These are phyloP conservation scores for Syngnathus typhle DNA, from an alignment of 2,113 vertebrate species.

Conservation along the genomic window DNA sequence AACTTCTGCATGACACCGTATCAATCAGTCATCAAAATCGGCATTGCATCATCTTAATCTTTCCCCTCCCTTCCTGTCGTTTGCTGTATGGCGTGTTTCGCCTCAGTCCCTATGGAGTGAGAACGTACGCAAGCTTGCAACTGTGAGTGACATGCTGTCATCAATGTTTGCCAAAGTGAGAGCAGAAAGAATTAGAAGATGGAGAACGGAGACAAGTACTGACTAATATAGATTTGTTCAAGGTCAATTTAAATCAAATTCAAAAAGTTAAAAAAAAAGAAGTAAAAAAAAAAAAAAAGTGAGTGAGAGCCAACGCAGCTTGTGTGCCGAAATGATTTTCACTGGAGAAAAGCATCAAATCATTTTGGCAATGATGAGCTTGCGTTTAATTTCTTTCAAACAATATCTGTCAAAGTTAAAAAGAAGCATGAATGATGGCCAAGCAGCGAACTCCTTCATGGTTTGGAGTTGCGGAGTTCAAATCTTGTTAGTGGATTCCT, in stretches of 20 bases:
- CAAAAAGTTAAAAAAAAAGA: neutral
- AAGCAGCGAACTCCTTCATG: too few species aligned
- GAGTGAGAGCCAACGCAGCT: neutral
- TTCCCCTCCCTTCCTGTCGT: constrained; percentile 41
- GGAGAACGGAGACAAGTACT: neutral
- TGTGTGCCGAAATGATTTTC: neutral
- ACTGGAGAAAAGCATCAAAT: neutral
- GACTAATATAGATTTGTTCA: neutral
- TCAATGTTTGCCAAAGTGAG: constrained; percentile 31
- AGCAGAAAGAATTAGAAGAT: constrained; percentile 5
- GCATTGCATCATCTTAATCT: constrained; percentile 29
- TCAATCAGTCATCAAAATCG: constrained; percentile 17
- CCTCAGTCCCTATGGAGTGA: constrained; percentile 16
- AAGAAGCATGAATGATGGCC: too few species aligned
- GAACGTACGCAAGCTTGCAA: constrained; percentile 34
- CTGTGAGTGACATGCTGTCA: constrained; percentile 41
- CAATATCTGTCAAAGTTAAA: constrained; percentile 19
- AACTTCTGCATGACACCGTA: neutral
- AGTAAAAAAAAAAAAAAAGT: neutral
- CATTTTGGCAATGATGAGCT: constrained; percentile 4
- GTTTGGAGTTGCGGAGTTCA: neutral
- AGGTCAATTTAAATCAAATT: neutral
- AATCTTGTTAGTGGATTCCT: neutral
- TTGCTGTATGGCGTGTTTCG: constrained; percentile 44
- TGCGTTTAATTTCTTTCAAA: constrained; percentile 26